These are phyloP conservation scores for Torymus texanus DNA, from an alignment of 2,888 invertebrate species.

Conservation along the genomic window DNA sequence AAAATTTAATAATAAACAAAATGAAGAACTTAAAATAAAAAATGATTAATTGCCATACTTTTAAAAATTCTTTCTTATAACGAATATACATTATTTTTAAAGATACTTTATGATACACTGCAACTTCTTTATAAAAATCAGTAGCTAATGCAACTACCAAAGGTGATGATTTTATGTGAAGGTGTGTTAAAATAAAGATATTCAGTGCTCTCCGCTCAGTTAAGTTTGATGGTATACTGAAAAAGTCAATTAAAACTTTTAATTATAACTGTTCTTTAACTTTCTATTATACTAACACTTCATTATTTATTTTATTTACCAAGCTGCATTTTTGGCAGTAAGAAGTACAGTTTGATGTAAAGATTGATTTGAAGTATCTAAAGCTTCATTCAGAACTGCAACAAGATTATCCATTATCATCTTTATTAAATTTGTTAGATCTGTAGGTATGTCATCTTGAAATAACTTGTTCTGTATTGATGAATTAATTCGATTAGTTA, in stretches of 20 bases:
- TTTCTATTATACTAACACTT: conserved; percentile 22
- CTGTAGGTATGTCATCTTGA: conserved; percentile 63
- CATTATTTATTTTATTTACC: conserved; percentile 60
- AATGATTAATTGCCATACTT: conserved; percentile 61
- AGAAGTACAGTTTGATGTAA: conserved; percentile 78
- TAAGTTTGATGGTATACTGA: conserved; percentile 65
- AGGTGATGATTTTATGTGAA: conserved; percentile 78
- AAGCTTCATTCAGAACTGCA: conserved; percentile 63
- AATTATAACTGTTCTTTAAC: background rate
- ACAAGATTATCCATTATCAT: conserved; percentile 73
- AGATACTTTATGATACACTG: conserved; percentile 77
- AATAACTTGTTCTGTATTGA: conserved; percentile 71
- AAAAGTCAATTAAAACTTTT: conserved; percentile 39
- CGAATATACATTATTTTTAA: conserved; percentile 80
- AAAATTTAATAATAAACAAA: conserved; percentile 15
- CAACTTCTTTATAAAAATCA: conserved; percentile 78
- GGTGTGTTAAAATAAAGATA: conserved; percentile 79
- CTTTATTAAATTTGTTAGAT: conserved; percentile 74
- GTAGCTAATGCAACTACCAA: conserved; percentile 77
- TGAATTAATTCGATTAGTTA: conserved; percentile 70
- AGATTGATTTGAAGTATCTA: conserved; percentile 77
- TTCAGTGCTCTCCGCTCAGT: conserved; percentile 76
- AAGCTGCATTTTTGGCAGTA: conserved; percentile 77
- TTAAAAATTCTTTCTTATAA: conserved; percentile 79
- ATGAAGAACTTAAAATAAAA: background rate